Conservation (phyloP, 2,797 vertebrate species). For the Anniella stebbinsi region DNA sequence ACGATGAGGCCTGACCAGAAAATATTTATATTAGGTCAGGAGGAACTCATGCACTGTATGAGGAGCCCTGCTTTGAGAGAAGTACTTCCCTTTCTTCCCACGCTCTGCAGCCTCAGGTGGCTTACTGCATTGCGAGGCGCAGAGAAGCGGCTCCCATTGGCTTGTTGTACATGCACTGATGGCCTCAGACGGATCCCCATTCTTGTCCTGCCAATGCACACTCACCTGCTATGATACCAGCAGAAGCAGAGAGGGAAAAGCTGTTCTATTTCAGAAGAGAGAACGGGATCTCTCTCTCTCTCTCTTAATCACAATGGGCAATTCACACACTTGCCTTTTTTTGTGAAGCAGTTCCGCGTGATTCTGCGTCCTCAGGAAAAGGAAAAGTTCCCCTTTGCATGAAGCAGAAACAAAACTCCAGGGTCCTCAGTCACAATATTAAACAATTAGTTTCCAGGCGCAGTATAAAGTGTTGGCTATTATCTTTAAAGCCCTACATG, state of each 20-base stretch:
- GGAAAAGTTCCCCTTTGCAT: conserved; percentile 24
- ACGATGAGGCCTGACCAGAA: neutral
- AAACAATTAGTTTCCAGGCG: too few relatives aligned
- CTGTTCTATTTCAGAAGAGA: neutral
- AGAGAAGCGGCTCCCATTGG: neutral
- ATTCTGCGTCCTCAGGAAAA: conserved; percentile 19
- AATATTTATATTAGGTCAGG: too few relatives aligned
- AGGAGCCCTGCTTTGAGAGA: neutral
- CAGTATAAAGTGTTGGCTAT: too few relatives aligned
- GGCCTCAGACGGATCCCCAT: neutral
- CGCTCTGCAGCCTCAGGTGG: neutral
- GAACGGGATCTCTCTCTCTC: neutral
- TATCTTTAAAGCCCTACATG: too few relatives aligned
- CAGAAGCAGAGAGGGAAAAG: neutral
- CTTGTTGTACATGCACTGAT: too few relatives aligned
- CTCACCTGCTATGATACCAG: neutral
- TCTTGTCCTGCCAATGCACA: neutral
- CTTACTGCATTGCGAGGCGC: neutral
- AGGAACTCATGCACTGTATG: neutral
- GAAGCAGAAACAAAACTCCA: neutral
- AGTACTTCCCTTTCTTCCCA: neutral
- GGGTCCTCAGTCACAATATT: conserved; percentile 8
- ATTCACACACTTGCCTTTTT: too few relatives aligned
- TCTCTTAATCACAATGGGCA: neutral
- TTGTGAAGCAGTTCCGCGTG: neutral